Conservation (phyloP, 2,113 vertebrate genomes). For the Rhabdornis inornatus region DNA sequence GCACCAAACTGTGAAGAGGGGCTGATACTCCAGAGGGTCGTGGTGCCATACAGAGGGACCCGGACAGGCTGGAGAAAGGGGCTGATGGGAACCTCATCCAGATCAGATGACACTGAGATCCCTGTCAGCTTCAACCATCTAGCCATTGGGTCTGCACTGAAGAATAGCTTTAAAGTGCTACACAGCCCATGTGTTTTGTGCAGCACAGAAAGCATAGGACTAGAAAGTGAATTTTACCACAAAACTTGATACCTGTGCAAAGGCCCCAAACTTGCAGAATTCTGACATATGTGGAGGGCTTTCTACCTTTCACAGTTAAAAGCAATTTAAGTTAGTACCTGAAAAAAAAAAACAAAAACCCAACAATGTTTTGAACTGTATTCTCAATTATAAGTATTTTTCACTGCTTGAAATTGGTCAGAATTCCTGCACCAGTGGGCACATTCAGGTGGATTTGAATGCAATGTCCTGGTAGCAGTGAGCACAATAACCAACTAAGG, state of each 20-base stretch:
- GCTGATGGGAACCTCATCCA: neutral
- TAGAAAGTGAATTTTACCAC: neutral
- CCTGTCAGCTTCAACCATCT: neutral
- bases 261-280: neutral
- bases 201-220: neutral
- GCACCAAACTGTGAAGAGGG: neutral
- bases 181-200: neutral
- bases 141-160: neutral
- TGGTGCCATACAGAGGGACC: neutral
- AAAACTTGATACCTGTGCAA: neutral
- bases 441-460: neutral
- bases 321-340: neutral
- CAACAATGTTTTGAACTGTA: fast-evolving
- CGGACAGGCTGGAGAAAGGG: neutral
- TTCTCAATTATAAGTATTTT: neutral
- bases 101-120: neutral
- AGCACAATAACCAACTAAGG: neutral
- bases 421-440: neutral
- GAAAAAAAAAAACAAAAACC: neutral
- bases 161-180: neutral
- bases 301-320: neutral
- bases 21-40: fast-evolving
- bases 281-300: neutral
- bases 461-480: neutral
- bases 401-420: neutral